Evolutionary conservation across 2,888 invertebrate species (phyloP), one percentile per base, ranked within the genome.

Genomic region (Acronicta alni): DNA sequence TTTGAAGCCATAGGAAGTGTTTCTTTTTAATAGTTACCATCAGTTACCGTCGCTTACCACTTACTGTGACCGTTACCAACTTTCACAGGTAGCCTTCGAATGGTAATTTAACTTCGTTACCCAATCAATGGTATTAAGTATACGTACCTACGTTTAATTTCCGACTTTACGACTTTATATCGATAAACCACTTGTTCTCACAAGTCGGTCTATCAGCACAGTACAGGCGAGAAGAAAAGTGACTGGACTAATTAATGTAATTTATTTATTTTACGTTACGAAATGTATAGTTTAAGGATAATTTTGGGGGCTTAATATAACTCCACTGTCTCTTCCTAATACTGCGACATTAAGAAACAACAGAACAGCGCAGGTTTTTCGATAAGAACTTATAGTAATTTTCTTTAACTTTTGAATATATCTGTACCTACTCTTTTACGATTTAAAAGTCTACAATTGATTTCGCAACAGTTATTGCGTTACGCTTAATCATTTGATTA

Each of bases 401-500:
- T n/a, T 20, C 7, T 23, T 23, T 1, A 48, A 60, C 48, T 73
- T 72, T 32, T 42, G 38, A 54, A 9, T 15, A 10, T 30, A 18
- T 37, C 35, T 41, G 67, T 78, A 77, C 67, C 44, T 78, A 76
- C 23, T 6, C 3, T 67, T 71, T 64, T 73, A 76, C 67, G 76
- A 81, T 82, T 79, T 75, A 70, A 76, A 77, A 79, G 60, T 32
- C 68, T 62, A 78, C 86, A 86, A 87, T 87, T 82, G 86, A 82
- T 81, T 86, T 83, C 60, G 75, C 80, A 82, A 84, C 47, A 17
- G 35, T 70, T 67, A 71, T 75, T 80, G 75, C 72, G 70, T 69
- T 65, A 66, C 58, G 62, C 54, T 43, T 72, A 73, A 76, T 71
- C 77, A 62, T 66, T 61, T 69, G 46, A 73, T 68, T 62, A 57